Percentiles rank a stretch among this genome's conserved stretches.
Conservation (phyloP, 2,113 vertebrate genomes). For the Saguinus midas region DNA sequence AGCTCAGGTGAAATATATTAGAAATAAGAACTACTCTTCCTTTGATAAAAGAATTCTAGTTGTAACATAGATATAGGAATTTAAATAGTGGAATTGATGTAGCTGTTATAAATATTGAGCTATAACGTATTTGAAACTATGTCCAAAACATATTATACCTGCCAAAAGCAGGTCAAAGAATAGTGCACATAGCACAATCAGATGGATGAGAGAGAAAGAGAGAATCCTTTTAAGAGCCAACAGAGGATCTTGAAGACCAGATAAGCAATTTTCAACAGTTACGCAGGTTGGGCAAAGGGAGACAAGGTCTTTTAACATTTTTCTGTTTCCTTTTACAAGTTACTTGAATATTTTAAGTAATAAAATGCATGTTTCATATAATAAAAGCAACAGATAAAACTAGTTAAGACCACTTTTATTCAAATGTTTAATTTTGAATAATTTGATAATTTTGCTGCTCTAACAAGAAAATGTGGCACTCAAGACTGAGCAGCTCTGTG, state of each 20-base stretch:
- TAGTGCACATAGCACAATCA: rapidly evolving
- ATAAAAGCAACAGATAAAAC: not conserved
- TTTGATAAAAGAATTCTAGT: not conserved
- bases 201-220: not conserved
- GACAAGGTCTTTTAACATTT: not conserved
- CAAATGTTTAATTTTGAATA: not conserved
- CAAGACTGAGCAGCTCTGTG: not conserved
- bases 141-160: too few relatives aligned
- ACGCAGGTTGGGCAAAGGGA: not conserved
- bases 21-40: not conserved
- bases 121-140: not conserved
- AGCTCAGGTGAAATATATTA: not conserved
- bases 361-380: not conserved
- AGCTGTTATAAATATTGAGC: not conserved
- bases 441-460: not conserved
- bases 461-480: not conserved
- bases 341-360: not conserved
- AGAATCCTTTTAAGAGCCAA: not conserved
- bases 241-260: not conserved
- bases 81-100: not conserved
- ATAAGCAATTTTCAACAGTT: not conserved
- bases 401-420: not conserved
- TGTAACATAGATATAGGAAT: not conserved
- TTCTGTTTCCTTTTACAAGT: not conserved
- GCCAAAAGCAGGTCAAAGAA: not conserved